Base-by-base conservation (phyloP, 2,888 invertebrate species). In the Sinopyrophorus schimmeli region DNA sequence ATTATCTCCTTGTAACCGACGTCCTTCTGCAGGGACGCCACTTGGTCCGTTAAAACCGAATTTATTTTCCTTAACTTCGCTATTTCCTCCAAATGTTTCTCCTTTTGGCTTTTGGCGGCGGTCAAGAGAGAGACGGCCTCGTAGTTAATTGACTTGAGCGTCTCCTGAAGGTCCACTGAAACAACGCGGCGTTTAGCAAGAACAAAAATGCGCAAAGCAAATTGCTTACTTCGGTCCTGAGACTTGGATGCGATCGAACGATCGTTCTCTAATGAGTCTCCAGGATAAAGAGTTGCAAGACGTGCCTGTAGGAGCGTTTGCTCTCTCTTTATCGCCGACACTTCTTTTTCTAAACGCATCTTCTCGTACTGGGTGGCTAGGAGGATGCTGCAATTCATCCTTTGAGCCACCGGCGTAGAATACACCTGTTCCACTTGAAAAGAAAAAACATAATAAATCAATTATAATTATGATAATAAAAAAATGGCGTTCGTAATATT, bases 361-460 rank as follows among this genome's bases (percentile, higher is more conserved):
- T 68, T 69, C 52, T 70, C 68, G 52, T 62, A 61, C 41, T 68
- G 62, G 7, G 68, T 55, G 7, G 60, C 59, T 11, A 69, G 56
- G 18, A 70, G 48, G 27, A 62, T 63, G 42, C 66, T 64, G 46
- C 62, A 63, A 47, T 63, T 62, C 24, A 61, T 49, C 7, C 67
- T 55, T 39, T 68, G 58, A 16, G 67, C 63, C 0, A 51, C 51
- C 5, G 70, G 68, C 21, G 68, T 39, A 3, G 65, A 61, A 41
- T 64, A 65, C n/a, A 70, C 66, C 47, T 69, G 66, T 31, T 69
- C 69, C 5, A 65, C 68, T 63, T n/a, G n/a, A n/a, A n/a, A 52
- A 42, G 57, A 59, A 23, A 16, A 14, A 21, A n/a, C 4, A 16
- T 24, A 20, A 9, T 5, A 16, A 21, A 20, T 21, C 6, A 9